These are phyloP conservation scores for Colletes collaris DNA, from an alignment of 2,888 invertebrate genomes.

Conservation along the genomic window DNA sequence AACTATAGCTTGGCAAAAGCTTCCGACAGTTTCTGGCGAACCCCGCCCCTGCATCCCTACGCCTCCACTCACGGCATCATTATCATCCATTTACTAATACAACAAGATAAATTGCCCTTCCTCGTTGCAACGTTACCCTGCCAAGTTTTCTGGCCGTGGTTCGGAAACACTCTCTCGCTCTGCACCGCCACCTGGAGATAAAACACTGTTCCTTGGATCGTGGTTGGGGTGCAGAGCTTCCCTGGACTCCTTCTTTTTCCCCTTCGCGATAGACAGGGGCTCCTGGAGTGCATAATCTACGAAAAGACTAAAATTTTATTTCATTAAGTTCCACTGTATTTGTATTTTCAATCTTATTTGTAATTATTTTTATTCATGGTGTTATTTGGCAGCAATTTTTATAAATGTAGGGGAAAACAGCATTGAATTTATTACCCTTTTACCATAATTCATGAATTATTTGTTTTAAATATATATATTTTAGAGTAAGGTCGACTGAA, in stretches of 20 bases:
- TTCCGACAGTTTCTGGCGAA: conserved; percentile 49
- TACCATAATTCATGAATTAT: no score
- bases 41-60: not conserved
- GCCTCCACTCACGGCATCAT: conserved; percentile 55
- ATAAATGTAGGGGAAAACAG: no score
- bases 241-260: conserved; percentile 7
- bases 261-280: not conserved
- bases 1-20: conserved; percentile 48
- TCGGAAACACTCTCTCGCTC: conserved; percentile 18
- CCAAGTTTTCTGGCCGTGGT: conserved; percentile 44
- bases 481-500: no score
- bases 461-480: no score
- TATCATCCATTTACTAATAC: conserved; percentile 74
- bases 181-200: conserved; percentile 7
- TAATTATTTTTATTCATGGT: no score
- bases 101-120: conserved; percentile 73
- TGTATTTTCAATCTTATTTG: no score
- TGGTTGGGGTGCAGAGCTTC: conserved; percentile 4
- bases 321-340: no score
- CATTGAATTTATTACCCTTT: no score
- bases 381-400: no score
- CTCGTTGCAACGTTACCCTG: conserved; percentile 49
- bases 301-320: not conserved
- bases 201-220: conserved; percentile 12
- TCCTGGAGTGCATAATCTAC: not conserved